A percentile compares a stretch with the other conserved stretches of the same genome.
Evolutionary conservation across 2,113 vertebrate species (phyloP).

Genomic region (Manacus vitellinus): DNA sequence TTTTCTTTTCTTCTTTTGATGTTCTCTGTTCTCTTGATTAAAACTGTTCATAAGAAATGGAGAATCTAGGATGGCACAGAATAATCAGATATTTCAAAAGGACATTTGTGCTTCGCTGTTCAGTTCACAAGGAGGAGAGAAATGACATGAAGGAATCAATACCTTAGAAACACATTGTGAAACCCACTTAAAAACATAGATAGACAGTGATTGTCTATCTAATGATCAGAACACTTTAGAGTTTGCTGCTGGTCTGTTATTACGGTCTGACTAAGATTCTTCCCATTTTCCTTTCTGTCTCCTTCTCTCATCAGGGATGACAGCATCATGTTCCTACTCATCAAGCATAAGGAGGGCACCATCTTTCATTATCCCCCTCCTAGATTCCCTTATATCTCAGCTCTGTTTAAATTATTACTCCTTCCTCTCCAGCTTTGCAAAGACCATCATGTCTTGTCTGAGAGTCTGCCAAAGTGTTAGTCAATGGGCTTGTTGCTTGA

Average conservation of each 20-base stretch:
- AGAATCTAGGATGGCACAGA: not conserved
- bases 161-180: not conserved
- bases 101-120: not conserved
- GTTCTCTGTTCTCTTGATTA: not conserved
- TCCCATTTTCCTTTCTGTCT: not conserved
- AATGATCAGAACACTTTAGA: not conserved
- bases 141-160: not conserved
- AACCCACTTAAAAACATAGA: not conserved
- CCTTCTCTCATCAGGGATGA: not conserved
- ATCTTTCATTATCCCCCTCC: not conserved
- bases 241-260: not conserved
- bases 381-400: not conserved
- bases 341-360: not conserved
- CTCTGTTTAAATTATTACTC: not conserved
- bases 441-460: not conserved
- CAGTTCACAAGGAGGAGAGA: not conserved
- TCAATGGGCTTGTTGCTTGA: not conserved
- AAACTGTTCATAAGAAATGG: not conserved
- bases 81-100: not conserved
- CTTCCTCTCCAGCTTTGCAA: not conserved
- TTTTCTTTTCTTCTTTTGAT: not conserved
- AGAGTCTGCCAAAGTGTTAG: not conserved
- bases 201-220: not conserved
- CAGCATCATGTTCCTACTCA: constrained; percentile 20
- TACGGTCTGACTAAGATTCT: not conserved